Conservation (phyloP, 2,888 invertebrate genomes). For the Philereme vetulata region DNA sequence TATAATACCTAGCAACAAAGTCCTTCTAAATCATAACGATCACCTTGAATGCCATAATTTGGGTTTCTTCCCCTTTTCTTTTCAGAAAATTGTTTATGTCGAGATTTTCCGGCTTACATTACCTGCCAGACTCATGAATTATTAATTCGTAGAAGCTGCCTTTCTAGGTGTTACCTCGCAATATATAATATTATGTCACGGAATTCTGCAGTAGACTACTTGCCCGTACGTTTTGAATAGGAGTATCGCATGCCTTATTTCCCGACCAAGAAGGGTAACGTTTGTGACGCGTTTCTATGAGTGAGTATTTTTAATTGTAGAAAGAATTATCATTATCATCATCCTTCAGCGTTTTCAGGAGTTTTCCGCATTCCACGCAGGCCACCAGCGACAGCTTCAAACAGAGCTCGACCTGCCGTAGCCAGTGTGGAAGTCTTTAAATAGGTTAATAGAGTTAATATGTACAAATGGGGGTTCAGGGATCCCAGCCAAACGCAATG, state of each 20-base stretch:
- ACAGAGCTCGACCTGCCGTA: too few relatives aligned
- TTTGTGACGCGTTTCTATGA: neutral
- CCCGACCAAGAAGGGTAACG: neutral
- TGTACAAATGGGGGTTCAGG: too few relatives aligned
- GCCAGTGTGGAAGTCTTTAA: too few relatives aligned
- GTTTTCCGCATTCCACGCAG: too few relatives aligned
- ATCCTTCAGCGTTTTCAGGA: too few relatives aligned
- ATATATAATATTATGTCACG: slow-evolving; percentile 21
- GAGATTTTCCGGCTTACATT: slow-evolving; percentile 16
- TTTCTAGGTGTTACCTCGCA: slow-evolving; percentile 26
- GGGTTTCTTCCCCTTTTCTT: neutral
- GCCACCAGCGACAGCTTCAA: too few relatives aligned
- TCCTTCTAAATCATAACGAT: too few relatives aligned
- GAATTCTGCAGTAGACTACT: slow-evolving; percentile 18
- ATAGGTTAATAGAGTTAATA: too few relatives aligned
- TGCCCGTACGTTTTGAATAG: slow-evolving; percentile 3
- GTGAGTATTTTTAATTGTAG: too few relatives aligned
- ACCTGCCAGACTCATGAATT: slow-evolving; percentile 21
- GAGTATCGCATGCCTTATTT: neutral
- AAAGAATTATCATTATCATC: too few relatives aligned
- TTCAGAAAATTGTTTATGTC: slow-evolving; percentile 17
- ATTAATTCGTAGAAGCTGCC: slow-evolving; percentile 17
- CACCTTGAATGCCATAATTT: neutral
- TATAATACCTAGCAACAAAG: too few relatives aligned
- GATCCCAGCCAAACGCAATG: too few relatives aligned